phyloP scores from a whole-genome alignment of 2,797 vertebrate species.

The Ctenopoma multispine region DNA sequence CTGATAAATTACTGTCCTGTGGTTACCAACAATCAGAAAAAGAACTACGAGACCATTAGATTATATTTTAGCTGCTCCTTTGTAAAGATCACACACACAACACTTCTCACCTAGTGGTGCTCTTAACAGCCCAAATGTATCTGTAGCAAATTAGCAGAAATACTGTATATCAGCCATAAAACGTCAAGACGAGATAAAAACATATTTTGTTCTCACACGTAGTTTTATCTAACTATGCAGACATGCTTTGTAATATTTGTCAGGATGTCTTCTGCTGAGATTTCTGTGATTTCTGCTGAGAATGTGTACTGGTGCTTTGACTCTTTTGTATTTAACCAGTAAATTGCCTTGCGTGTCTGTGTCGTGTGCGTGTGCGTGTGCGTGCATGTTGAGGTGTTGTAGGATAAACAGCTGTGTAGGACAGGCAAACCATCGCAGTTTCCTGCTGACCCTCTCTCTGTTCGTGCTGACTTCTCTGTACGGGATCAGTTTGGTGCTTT shows the following conservation, averaged over 20 bases:
- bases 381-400: constrained; percentile 66
- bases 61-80: neutral
- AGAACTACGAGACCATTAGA: too few relatives aligned
- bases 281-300: too few relatives aligned
- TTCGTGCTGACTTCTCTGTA: constrained; percentile 94
- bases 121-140: neutral
- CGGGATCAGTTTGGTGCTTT: constrained; percentile 91
- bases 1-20: neutral
- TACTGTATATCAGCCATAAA: neutral
- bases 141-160: neutral
- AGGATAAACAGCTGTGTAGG: constrained; percentile 99
- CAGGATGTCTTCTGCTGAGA: too few relatives aligned
- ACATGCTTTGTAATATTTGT: too few relatives aligned
- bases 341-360: constrained; percentile 22
- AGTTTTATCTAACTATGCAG: too few relatives aligned
- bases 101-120: neutral
- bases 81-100: neutral
- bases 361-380: constrained; percentile 31
- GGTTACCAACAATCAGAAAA: neutral
- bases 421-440: constrained; percentile 93
- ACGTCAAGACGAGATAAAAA: neutral
- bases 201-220: neutral
- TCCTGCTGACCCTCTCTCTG: constrained; percentile 90
- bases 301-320: too few relatives aligned
- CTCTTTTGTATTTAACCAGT: constrained; percentile 16